phyloP scores from a whole-genome alignment of 1,140 invertebrate species.

The Pollicipes pollicipes region DNA sequence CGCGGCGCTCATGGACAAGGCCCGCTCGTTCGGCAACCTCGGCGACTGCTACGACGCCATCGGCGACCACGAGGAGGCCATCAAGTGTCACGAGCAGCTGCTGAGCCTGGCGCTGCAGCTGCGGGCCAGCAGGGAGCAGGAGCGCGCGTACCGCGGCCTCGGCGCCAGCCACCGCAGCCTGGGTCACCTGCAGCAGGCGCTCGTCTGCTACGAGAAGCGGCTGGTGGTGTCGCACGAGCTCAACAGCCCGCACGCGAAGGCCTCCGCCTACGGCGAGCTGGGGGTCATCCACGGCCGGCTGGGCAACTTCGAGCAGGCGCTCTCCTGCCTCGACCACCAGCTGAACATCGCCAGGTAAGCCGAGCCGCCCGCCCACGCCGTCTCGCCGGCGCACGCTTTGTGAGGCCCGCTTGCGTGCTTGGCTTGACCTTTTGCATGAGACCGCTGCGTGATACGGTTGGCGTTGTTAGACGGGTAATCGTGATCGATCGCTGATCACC shows the following conservation, averaged over 20 bases:
- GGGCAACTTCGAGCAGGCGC: slow-evolving; percentile 79
- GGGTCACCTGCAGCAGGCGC: slow-evolving; percentile 67
- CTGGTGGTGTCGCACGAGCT: slow-evolving; percentile 82
- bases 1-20: slow-evolving; percentile 53
- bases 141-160: slow-evolving; percentile 69
- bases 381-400: too few relatives aligned
- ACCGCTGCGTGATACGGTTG: too few relatives aligned
- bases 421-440: too few relatives aligned
- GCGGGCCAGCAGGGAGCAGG: slow-evolving; percentile 64
- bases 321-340: slow-evolving; percentile 83
- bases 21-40: slow-evolving; percentile 52
- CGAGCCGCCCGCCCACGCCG: too few relatives aligned
- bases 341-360: slow-evolving; percentile 52
- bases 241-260: slow-evolving; percentile 62
- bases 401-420: too few relatives aligned
- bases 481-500: too few relatives aligned
- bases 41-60: slow-evolving; percentile 89
- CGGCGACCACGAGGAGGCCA: slow-evolving; percentile 77
- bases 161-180: slow-evolving; percentile 60
- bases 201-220: slow-evolving; percentile 81
- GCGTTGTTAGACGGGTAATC: too few relatives aligned
- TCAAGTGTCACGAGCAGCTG: slow-evolving; percentile 84
- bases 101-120: slow-evolving; percentile 58
- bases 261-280: slow-evolving; percentile 80
- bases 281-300: slow-evolving; percentile 69